Conservation (phyloP, 2,113 vertebrate genomes). For the Pantherophis guttatus region DNA sequence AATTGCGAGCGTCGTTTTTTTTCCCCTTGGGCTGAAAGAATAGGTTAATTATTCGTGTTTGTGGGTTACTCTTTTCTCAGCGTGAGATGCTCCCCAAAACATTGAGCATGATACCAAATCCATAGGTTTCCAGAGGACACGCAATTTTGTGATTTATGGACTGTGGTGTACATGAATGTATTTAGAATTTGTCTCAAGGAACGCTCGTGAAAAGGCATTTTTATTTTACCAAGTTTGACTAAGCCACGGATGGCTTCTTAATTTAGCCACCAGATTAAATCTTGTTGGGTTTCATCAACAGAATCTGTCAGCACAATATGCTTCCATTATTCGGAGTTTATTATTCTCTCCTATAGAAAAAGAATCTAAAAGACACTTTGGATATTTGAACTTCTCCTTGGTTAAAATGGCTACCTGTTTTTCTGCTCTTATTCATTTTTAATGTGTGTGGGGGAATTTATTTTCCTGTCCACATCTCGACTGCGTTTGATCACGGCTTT, state of each 20-base stretch:
- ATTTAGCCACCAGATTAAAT: conserved; percentile 7
- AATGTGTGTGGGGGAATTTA: neutral
- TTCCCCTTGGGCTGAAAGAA: neutral
- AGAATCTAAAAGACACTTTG: conserved; percentile 15
- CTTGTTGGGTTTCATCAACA: conserved; percentile 7
- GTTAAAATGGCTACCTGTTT: neutral
- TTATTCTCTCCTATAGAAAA: neutral
- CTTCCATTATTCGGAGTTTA: neutral
- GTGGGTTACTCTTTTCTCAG: neutral
- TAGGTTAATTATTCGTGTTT: neutral
- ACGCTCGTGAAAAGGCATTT: neutral
- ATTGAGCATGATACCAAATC: neutral
- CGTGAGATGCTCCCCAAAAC: neutral
- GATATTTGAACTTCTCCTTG: conserved; percentile 1
- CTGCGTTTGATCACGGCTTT: neutral
- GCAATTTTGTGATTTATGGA: conserved; percentile 2
- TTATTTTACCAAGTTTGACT: fast-evolving
- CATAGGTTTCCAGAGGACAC: neutral
- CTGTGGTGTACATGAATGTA: neutral
- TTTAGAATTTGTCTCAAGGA: neutral
- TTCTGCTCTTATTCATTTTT: neutral
- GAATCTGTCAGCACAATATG: neutral
- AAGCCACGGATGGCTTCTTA: conserved; percentile 4
- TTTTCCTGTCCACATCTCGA: fast-evolving
- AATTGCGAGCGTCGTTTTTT: neutral